Percentiles rank a stretch among this genome's conserved stretches.
Evolutionary conservation across 23 tunicate genomes (phyloP).

Genomic region (Clavelina lepadiformis): DNA sequence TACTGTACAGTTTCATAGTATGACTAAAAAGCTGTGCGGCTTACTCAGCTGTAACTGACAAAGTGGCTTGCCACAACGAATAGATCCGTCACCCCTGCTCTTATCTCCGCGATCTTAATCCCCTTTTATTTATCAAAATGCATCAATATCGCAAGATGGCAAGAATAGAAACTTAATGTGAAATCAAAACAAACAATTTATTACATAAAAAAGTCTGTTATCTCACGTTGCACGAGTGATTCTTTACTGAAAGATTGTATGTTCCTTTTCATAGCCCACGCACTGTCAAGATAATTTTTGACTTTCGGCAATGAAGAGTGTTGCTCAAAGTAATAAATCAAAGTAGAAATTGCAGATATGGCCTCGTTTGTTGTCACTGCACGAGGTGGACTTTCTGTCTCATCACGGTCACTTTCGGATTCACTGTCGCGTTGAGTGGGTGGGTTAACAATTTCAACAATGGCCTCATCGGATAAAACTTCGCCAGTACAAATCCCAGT

Average conservation of each 20-base stretch:
- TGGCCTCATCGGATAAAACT: constrained; percentile 13
- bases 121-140: too few species aligned
- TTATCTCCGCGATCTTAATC: too few species aligned
- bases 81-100: too few species aligned
- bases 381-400: constrained; percentile 15
- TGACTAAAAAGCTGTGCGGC: too few species aligned
- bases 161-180: too few species aligned
- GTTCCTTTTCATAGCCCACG: constrained; percentile 13
- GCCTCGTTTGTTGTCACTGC: constrained; percentile 15
- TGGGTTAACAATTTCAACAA: constrained; percentile 10
- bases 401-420: constrained; percentile 10
- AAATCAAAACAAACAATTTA: too few species aligned
- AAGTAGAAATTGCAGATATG: constrained; percentile 13
- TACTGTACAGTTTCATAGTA: too few species aligned
- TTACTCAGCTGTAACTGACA: too few species aligned
- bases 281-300: constrained; percentile 7
- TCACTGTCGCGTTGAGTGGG: constrained; percentile 1
- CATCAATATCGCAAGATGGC: too few species aligned
- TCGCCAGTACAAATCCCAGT: constrained; percentile 7
- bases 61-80: too few species aligned
- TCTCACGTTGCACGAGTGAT: constrained; percentile 18
- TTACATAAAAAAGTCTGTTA: too few species aligned
- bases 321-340: too few species aligned
- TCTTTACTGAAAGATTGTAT: constrained; percentile 12
- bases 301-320: constrained; percentile 7